Conservation (phyloP, 2,113 vertebrate genomes). For the Apeltes quadracus region DNA sequence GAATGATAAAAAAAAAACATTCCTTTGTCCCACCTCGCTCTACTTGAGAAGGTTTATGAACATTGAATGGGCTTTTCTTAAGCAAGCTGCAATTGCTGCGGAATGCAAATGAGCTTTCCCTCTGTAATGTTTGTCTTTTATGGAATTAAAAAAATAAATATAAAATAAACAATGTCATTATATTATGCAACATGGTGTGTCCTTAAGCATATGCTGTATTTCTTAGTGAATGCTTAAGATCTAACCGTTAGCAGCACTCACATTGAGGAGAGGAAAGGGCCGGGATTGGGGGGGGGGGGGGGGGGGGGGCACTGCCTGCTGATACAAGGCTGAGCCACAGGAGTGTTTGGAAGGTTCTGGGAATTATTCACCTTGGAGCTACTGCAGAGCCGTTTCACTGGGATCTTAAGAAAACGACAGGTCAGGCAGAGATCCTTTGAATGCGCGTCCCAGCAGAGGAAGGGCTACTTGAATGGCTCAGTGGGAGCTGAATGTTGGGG, state of each 20-base stretch:
- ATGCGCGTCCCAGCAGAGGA: constrained; percentile 49
- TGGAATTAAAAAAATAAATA: not conserved
- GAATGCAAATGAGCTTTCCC: not conserved
- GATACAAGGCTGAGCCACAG: constrained; percentile 51
- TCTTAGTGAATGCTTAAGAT: not conserved
- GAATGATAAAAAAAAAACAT: not conserved
- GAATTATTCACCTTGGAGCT: constrained; percentile 45
- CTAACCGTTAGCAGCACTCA: not conserved
- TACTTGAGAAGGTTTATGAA: not conserved
- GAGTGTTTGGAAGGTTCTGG: constrained; percentile 40
- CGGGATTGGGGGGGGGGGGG: constrained; percentile 8
- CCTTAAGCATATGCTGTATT: not conserved
- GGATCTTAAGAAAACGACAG: constrained; percentile 59
- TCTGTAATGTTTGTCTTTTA: not conserved
- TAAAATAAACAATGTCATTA: not conserved
- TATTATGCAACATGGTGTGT: not conserved
- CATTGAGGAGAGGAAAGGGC: constrained; percentile 19
- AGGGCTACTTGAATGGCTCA: constrained; percentile 65
- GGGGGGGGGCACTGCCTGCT: constrained; percentile 21
- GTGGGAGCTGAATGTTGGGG: constrained; percentile 56
- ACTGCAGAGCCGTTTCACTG: constrained; percentile 50
- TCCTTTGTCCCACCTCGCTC: constrained; percentile 12
- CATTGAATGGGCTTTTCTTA: not conserved
- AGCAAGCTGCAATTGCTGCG: not conserved
- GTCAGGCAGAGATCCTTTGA: constrained; percentile 58